Base-by-base conservation (phyloP, 1,140 invertebrate species). In the Neomicropteryx cornuta region DNA sequence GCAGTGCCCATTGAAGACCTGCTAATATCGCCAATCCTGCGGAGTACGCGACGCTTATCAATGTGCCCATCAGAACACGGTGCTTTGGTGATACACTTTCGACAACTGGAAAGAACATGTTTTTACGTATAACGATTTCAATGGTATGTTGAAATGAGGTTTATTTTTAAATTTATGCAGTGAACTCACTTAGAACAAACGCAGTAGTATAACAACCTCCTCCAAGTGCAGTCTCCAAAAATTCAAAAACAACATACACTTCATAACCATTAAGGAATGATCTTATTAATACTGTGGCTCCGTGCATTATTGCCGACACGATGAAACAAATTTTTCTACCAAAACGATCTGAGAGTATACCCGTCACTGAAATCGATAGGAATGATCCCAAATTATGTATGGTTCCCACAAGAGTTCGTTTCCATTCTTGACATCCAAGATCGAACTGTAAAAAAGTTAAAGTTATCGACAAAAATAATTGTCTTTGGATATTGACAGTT, bases 51-150 rank as follows among this genome's bases (percentile, higher is more conserved):
- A 70, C 67, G 20, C 73, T 72, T 3, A 79, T 70, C 1, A 80
- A 52, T 2, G 77, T 72, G 14, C 77, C 76, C 37, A 72, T 77
- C 10, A 81, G 53, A 2, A 80, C 77, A 35, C 83, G 61, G 36
- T 75, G 71, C 36, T 70, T 66, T 14, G 77, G 73, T 5, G 75
- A 77, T 0, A 82, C 75, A 44, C 81, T 63, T 53, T 87, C 83
- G 47, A 85, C 68, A 19, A 76, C 81, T 17, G 58, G 47, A 41
- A 27, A 27, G 8, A 27, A 27, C 8, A 27, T 27, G n/a, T n/a
- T 27, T n/a, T 8, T 27, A 27, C n/a, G n/a, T 27, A 8, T 27
- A 27, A 27, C 8, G 8, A 27, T 8, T 18, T 34, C 3, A 8
- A 33, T 33, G 19, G 19, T 18, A 33, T 18, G 2, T 3, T 33